phyloP scores from a whole-genome alignment of 2,888 invertebrate genomes.

The Callyntrura guangdongensis region DNA sequence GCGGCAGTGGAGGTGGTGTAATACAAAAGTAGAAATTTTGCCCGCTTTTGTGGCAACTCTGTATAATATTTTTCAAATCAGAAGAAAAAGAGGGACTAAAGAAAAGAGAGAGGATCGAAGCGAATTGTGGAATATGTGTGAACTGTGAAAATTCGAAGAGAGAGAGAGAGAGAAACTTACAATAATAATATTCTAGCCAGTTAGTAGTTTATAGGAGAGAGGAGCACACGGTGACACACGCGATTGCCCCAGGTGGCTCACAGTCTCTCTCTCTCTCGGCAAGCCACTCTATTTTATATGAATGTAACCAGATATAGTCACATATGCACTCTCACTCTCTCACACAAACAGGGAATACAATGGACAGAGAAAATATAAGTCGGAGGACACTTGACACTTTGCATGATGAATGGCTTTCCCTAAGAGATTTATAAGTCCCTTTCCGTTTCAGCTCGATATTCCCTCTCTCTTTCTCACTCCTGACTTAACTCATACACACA shows the following conservation, averaged over 20 bases:
- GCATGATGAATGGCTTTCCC: conserved; percentile 85
- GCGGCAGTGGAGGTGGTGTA: conserved; percentile 30
- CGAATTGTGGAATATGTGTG: conserved; percentile 45
- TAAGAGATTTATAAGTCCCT: conserved; percentile 85
- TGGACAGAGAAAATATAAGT: conserved; percentile 83
- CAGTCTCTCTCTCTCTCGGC: conserved; percentile 63
- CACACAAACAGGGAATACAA: conserved; percentile 80
- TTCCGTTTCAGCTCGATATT: conserved; percentile 84
- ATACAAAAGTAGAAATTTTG: conserved; percentile 52
- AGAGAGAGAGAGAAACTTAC: too few species aligned
- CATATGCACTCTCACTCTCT: conserved; percentile 79
- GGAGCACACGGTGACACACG: conserved; percentile 84
- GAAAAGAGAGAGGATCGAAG: conserved; percentile 58
- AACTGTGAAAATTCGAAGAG: conserved; percentile 21
- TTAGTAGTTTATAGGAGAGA: conserved; percentile 57
- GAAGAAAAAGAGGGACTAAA: conserved; percentile 40
- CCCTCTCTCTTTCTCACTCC: conserved; percentile 67
- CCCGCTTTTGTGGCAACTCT: conserved; percentile 65
- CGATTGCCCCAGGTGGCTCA: conserved; percentile 85
- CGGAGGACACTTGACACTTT: conserved; percentile 85
- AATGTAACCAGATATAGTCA: conserved; percentile 56
- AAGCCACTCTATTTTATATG: conserved; percentile 39
- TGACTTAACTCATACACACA: neutral
- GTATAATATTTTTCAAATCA: conserved; percentile 62
- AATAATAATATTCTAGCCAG: conserved; percentile 27